A percentile compares a stretch with the other conserved stretches of the same genome.
Conservation (phyloP, 2,797 vertebrate species). For the Denticeps clupeoides region DNA sequence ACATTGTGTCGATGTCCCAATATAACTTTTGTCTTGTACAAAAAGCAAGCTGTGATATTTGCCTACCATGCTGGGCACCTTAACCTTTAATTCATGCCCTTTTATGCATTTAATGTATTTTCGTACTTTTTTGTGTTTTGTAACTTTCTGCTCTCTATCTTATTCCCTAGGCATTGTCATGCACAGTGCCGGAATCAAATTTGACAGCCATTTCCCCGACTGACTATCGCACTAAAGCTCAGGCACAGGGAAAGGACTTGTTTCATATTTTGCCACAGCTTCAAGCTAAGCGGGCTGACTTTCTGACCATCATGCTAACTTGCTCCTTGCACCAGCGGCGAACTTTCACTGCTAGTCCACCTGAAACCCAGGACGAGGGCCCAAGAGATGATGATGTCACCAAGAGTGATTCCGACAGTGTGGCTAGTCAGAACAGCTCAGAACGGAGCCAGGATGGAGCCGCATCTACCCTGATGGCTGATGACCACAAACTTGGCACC, state of each 20-base stretch:
- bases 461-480: constrained; percentile 81
- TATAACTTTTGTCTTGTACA: too few species aligned
- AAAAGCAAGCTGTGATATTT: too few species aligned
- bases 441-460: constrained; percentile 83
- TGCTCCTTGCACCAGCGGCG: constrained; percentile 64
- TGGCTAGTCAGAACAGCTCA: constrained; percentile 78
- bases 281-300: constrained; percentile 74
- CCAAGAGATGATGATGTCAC: constrained; percentile 64
- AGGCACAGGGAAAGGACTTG: constrained; percentile 72
- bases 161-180: constrained; percentile 26
- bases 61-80: too few species aligned
- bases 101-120: background rate
- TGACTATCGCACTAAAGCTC: constrained; percentile 58
- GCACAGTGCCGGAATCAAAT: constrained; percentile 26
- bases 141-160: too few species aligned
- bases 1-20: too few species aligned
- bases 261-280: constrained; percentile 63
- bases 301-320: constrained; percentile 75
- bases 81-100: too few species aligned
- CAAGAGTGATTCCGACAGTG: constrained; percentile 74
- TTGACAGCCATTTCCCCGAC: constrained; percentile 37
- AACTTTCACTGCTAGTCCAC: constrained; percentile 55
- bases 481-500: constrained; percentile 70
- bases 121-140: background rate
- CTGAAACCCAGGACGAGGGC: constrained; percentile 47